Evolutionary conservation across 2,113 vertebrate species (phyloP), one percentile per base, ranked within the genome.

Genomic region (Ptilorrhoa leucosticta): DNA sequence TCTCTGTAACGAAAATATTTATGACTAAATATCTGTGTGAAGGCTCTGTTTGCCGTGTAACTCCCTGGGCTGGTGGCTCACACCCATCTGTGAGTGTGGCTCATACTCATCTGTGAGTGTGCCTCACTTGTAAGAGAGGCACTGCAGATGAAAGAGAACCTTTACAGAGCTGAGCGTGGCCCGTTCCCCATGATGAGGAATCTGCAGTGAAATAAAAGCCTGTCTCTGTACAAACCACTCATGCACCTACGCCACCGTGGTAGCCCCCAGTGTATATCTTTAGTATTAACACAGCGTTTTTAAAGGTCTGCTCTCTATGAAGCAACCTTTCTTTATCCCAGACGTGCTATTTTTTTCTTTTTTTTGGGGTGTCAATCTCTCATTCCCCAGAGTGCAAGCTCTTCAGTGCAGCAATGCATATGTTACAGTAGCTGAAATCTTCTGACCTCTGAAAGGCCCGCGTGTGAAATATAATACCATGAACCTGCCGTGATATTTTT

Each of bases 201-300:
- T 30, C 48, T 13, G 15, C 45, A 63, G 45, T 23, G 50, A 42
- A 54, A 77, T 93, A 64, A 76, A 83, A 84, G 50, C 56, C 78
- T 83, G 64, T 57, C 58, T 92, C 84, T 94, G 22, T 85, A 92
- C 54, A 57, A 91, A 83, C 51, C 16, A 16, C 69, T 71, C 31
- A 2, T 50, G 83, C 50, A 85, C 42, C 80, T 92, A 13, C 14
- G 35, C 66, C 21, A 7, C 27, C 15, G 20, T 33, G n/a, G 24
- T 33, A 77, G 77, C 33, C 79, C 33, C 53, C 28, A 16, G 58
- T 37, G 70, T 33, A 77, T 90, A 87, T 87, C 85, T 87, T 94
- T 87, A 81, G 61, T 37, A 91, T 78, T 97, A 95, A 92, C 22
- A 66, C 22, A 96, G 65, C 33, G 27, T 76, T 93, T 95, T 69